Conservation (phyloP, 2,888 invertebrate species). For the Pycnomerus fuliginosus region DNA sequence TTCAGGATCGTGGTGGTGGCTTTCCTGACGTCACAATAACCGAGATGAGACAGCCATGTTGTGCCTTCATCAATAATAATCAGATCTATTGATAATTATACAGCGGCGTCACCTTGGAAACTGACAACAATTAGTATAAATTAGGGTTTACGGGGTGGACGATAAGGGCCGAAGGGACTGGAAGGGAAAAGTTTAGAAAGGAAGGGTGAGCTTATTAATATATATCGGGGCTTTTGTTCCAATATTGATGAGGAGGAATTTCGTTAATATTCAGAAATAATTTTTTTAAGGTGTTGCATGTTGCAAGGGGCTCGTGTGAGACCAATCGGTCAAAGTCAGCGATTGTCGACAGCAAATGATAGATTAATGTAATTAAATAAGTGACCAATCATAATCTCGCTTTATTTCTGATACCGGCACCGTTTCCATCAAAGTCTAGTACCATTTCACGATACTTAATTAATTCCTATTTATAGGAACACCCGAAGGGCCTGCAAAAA, state of each 20-base stretch:
- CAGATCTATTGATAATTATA: constrained; percentile 53
- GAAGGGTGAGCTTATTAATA: constrained; percentile 43
- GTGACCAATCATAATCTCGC: constrained; percentile 53
- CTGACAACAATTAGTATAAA: constrained; percentile 54
- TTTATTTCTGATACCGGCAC: constrained; percentile 45
- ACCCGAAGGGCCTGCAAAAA: no score
- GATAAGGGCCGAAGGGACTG: constrained; percentile 19
- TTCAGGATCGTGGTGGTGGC: constrained; percentile 28
- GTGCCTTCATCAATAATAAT: constrained; percentile 52
- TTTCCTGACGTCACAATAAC: constrained; percentile 35
- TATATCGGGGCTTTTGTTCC: constrained; percentile 32
- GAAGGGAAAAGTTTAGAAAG: constrained; percentile 39
- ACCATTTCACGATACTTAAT: constrained; percentile 37
- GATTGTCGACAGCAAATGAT: constrained; percentile 51
- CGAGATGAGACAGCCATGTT: constrained; percentile 38
- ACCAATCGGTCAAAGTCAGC: constrained; percentile 50
- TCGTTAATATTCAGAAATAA: no score
- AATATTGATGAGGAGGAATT: constrained; percentile 14
- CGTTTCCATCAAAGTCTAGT: constrained; percentile 43
- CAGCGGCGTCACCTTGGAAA: constrained; percentile 50
- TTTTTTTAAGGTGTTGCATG: constrained; percentile 10
- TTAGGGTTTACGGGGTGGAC: constrained; percentile 39
- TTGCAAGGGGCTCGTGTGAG: constrained; percentile 13
- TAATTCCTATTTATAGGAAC: constrained; percentile 19
- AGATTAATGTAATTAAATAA: constrained; percentile 53